Evolutionary conservation across 2,113 vertebrate genomes (phyloP).

Genomic region (Dasypus novemcinctus): DNA sequence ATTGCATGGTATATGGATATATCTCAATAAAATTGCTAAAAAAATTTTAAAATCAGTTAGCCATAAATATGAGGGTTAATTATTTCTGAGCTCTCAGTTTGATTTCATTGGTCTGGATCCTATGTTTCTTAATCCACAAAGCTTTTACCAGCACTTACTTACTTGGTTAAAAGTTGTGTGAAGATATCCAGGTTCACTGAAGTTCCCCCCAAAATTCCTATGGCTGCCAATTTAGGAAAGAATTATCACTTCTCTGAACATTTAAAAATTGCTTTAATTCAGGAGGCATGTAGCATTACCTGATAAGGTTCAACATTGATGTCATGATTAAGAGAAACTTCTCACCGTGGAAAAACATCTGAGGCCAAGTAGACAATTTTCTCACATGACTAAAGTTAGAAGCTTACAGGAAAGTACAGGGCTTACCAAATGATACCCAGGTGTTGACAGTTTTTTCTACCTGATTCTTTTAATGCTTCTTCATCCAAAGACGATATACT

Average conservation of each 20-base stretch:
- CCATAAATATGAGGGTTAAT: too few species aligned
- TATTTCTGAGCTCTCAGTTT: too few species aligned
- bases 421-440: background rate
- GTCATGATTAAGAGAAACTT: conserved; percentile 19
- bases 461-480: conserved; percentile 19
- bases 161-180: background rate
- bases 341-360: background rate
- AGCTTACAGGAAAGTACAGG: conserved; percentile 13
- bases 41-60: too few species aligned
- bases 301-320: background rate
- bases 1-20: too few species aligned
- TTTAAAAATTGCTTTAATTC: background rate
- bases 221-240: background rate
- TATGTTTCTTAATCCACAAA: background rate
- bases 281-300: background rate
- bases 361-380: background rate
- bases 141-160: background rate
- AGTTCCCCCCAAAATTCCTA: background rate
- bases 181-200: background rate
- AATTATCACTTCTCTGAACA: background rate
- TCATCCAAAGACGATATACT: background rate
- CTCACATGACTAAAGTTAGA: background rate
- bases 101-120: background rate
- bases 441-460: conserved; percentile 11
- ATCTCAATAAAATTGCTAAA: too few species aligned